phyloP scores from a whole-genome alignment of 2,888 invertebrate species.

The Aspidiotus rigidus region DNA sequence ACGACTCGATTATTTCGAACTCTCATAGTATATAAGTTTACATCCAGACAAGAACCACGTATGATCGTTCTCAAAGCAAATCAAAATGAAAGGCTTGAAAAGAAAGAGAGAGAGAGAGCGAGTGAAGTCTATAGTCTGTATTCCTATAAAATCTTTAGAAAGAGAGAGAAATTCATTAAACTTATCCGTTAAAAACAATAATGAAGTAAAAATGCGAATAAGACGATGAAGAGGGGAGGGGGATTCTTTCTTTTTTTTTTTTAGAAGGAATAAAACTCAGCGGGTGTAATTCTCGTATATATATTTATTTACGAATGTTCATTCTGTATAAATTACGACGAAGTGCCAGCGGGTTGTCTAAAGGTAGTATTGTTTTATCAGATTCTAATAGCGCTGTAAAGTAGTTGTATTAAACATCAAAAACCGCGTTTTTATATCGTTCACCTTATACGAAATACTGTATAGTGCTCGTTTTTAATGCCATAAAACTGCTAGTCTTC shows the following conservation, averaged over 20 bases:
- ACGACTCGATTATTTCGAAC: no score
- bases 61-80: no score
- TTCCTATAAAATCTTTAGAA: no score
- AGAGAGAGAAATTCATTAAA: neutral
- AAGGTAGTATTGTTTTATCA: conserved; percentile 29
- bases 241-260: neutral
- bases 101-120: no score
- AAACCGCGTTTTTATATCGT: conserved; percentile 11
- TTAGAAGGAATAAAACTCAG: conserved; percentile 15
- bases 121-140: no score
- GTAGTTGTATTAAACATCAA: conserved; percentile 18
- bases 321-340: conserved; percentile 27
- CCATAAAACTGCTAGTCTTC: conserved; percentile 2
- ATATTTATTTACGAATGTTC: conserved; percentile 22
- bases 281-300: conserved; percentile 19
- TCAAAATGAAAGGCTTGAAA: no score
- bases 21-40: no score
- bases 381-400: conserved; percentile 24
- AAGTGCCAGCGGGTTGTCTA: conserved; percentile 26
- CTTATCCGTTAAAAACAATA: conserved; percentile 4
- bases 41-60: no score
- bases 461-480: neutral
- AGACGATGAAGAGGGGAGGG: conserved; percentile 1
- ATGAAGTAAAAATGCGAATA: conserved; percentile 1
- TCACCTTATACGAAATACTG: conserved; percentile 3